Percentiles rank a stretch among this genome's conserved stretches.
These are phyloP conservation scores for Strigamia transsilvanica DNA, from an alignment of 2,888 invertebrate genomes.

Conservation along the genomic window DNA sequence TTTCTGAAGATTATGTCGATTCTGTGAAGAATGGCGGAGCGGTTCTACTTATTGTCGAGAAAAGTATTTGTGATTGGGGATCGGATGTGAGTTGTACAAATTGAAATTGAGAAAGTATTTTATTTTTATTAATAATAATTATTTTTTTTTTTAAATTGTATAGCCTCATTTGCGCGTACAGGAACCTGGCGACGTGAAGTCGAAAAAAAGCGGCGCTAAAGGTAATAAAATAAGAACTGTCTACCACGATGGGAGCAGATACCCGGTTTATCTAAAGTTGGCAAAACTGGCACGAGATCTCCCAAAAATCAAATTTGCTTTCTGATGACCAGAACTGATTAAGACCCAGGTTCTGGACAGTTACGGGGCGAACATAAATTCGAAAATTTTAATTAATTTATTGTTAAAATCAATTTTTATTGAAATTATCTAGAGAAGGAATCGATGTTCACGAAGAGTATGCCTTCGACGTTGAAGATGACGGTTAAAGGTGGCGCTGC, in stretches of 20 bases:
- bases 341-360: slow-evolving; percentile 29
- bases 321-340: slow-evolving; percentile 31
- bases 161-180: background rate
- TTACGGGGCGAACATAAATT: slow-evolving; percentile 39
- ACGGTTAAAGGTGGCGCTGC: slow-evolving; percentile 84
- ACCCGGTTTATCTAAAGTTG: background rate
- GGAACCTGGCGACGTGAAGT: background rate
- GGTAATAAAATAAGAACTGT: background rate
- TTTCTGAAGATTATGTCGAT: slow-evolving; percentile 79
- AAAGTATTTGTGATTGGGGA: slow-evolving; percentile 84
- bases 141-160: background rate
- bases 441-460: slow-evolving; percentile 61
- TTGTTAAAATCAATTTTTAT: background rate
- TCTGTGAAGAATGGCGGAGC: slow-evolving; percentile 66
- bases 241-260: background rate
- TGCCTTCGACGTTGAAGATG: slow-evolving; percentile 70
- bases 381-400: background rate
- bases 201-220: background rate
- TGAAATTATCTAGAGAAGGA: background rate
- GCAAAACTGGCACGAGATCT: background rate
- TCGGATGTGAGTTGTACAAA: slow-evolving; percentile 74
- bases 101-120: too few relatives aligned
- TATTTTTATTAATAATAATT: background rate
- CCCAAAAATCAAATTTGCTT: slow-evolving; percentile 1
- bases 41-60: slow-evolving; percentile 73